Evolutionary conservation across 2,797 vertebrate species (phyloP), one percentile per base, ranked within the genome.

Genomic region (Anabas testudineus): DNA sequence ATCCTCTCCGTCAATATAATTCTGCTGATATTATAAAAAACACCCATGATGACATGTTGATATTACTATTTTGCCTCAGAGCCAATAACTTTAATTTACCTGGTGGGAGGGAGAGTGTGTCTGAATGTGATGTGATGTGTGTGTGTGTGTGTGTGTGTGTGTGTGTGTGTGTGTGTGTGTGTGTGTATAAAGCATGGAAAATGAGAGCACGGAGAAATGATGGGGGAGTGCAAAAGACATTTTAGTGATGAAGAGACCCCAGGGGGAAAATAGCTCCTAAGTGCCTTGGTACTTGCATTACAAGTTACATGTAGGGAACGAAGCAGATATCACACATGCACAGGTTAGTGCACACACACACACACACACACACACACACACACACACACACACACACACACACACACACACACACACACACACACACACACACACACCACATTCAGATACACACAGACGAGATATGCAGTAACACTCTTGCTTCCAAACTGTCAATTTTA

Each of bases 1-100:
- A 89, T 84, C 80, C 72, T 85, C 71, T 74, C 67, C 78, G 81
- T 88, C 87, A 86, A 85, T 87, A 86, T 87, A 87, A 90, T 86
- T 86, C 76, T 77, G 65, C 67, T 86, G 88, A 83, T 82, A 80
- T 87, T 83, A 89, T 83, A 85, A 85, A 82, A 87, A 87, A 81
- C 54, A 60, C 62, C 71, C 46, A 28, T 66, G 85, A 87, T 88
- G 88, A 90, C 79, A 84, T 75, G 83, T 72, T 82, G 80, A 87
- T 88, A 82, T 86, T 81, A 84, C 60, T 71, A 76, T 86, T 84
- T 68, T 74, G 71, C 83, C 85, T 90, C 76, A 36, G 71, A 90
- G 83, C 84, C 82, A 90, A 78, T 78, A 82, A 81, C 65, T 80
- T 82, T 83, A 88, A 89, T 90, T 84, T 75, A 88, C 80, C 85